Conservation (phyloP, 2,888 invertebrate genomes). For the Lasioglossum malachurum region DNA sequence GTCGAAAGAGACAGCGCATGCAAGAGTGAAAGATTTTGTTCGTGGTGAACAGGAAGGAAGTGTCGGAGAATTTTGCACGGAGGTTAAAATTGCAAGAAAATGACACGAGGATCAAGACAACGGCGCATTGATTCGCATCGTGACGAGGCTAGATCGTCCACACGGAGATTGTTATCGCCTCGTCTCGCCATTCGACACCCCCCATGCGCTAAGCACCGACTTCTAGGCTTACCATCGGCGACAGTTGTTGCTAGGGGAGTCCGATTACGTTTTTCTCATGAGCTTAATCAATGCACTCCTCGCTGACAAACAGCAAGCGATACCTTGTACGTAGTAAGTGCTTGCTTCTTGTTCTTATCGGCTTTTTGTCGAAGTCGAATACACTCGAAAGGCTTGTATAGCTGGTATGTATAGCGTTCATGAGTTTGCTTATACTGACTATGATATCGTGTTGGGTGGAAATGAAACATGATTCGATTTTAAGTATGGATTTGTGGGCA, state of each 20-base stretch:
- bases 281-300: conserved; percentile 43
- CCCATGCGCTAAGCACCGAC: conserved; percentile 39
- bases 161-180: conserved; percentile 54
- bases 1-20: neutral
- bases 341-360: neutral
- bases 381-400: neutral
- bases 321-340: conserved; percentile 13
- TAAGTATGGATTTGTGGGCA: neutral
- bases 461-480: neutral
- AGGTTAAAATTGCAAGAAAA: neutral
- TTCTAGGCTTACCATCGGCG: conserved; percentile 54
- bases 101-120: conserved; percentile 25
- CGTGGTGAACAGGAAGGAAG: neutral
- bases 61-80: neutral
- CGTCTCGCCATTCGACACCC: conserved; percentile 57
- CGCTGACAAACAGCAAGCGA: conserved; percentile 21
- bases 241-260: conserved; percentile 66
- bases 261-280: conserved; percentile 58
- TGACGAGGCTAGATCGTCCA: conserved; percentile 43
- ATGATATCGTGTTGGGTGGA: neutral
- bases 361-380: neutral
- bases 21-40: neutral
- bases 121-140: conserved; percentile 18
- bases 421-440: neutral
- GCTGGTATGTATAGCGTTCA: neutral